phyloP scores from a whole-genome alignment of 2,888 invertebrate species.

The Rhingia campestris region DNA sequence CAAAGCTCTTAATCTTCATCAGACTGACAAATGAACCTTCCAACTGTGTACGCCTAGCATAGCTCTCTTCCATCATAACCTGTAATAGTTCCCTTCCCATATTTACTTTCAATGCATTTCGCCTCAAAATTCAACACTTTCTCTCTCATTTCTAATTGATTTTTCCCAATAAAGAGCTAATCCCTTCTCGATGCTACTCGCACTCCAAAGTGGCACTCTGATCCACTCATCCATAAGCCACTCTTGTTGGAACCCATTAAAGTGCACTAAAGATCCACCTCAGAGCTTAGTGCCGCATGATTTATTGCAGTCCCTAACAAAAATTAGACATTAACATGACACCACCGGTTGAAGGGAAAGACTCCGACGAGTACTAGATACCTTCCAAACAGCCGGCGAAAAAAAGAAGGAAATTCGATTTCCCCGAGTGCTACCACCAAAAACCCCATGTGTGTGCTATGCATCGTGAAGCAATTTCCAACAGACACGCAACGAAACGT shows the following conservation, averaged over 20 bases:
- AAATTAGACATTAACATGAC: slow-evolving; percentile 55
- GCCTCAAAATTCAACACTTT: too few relatives aligned
- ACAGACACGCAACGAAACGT: slow-evolving; percentile 60
- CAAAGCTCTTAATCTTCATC: too few relatives aligned
- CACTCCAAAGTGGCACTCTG: too few relatives aligned
- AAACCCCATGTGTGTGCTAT: slow-evolving; percentile 20
- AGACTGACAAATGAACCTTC: too few relatives aligned
- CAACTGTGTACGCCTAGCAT: too few relatives aligned
- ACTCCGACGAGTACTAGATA: background rate
- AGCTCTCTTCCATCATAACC: too few relatives aligned
- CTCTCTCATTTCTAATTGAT: too few relatives aligned
- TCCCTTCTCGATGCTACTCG: too few relatives aligned
- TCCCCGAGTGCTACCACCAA: slow-evolving; percentile 35
- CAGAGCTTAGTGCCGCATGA: slow-evolving; percentile 44
- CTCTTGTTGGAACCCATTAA: slow-evolving; percentile 5
- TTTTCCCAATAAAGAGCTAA: too few relatives aligned
- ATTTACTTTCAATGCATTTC: too few relatives aligned
- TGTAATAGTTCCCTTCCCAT: too few relatives aligned
- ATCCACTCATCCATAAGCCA: background rate
- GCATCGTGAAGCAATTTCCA: slow-evolving; percentile 42
- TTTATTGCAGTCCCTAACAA: slow-evolving; percentile 38
- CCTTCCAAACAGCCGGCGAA: background rate
- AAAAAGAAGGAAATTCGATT: slow-evolving; percentile 48
- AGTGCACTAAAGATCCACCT: slow-evolving; percentile 51
- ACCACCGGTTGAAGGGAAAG: slow-evolving; percentile 6